These are phyloP conservation scores for Entomobrya multifasciata DNA, from an alignment of 2,888 invertebrate genomes.

Conservation along the genomic window DNA sequence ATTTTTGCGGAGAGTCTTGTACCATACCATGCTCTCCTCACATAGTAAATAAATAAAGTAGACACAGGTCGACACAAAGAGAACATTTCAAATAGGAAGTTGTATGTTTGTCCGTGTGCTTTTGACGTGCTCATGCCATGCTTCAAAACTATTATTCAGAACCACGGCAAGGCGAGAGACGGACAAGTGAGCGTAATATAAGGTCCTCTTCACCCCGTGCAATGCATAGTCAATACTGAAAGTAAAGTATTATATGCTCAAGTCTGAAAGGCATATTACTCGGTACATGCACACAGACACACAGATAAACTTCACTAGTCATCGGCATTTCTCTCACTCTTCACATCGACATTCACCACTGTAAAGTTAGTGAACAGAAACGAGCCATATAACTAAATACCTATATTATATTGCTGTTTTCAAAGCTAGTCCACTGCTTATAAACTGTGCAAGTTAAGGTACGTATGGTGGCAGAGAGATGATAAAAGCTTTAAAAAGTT, in stretches of 20 bases:
- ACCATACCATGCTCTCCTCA: too few species aligned
- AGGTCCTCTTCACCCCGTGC: too few species aligned
- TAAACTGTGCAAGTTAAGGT: constrained; percentile 16
- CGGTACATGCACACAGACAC: constrained; percentile 55
- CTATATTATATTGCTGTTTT: not conserved
- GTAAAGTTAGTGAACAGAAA: constrained; percentile 37
- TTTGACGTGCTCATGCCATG: constrained; percentile 61
- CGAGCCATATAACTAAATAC: not conserved
- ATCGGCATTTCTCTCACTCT: constrained; percentile 51
- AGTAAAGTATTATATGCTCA: too few species aligned
- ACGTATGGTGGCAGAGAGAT: not conserved
- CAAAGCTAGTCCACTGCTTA: not conserved
- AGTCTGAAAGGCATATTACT: constrained; percentile 51
- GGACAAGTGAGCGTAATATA: constrained; percentile 47
- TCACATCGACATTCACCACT: constrained; percentile 42
- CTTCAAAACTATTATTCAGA: constrained; percentile 59
- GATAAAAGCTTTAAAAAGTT: constrained; percentile 22
- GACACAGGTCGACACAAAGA: not conserved
- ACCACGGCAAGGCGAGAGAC: constrained; percentile 37
- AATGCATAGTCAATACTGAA: too few species aligned
- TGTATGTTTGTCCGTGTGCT: constrained; percentile 56
- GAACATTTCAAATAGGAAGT: not conserved
- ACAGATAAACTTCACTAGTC: constrained; percentile 66
- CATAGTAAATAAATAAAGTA: too few species aligned
- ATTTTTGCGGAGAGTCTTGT: constrained; percentile 9